phyloP scores from a whole-genome alignment of 2,797 vertebrate genomes.

The Borostomias antarcticus region DNA sequence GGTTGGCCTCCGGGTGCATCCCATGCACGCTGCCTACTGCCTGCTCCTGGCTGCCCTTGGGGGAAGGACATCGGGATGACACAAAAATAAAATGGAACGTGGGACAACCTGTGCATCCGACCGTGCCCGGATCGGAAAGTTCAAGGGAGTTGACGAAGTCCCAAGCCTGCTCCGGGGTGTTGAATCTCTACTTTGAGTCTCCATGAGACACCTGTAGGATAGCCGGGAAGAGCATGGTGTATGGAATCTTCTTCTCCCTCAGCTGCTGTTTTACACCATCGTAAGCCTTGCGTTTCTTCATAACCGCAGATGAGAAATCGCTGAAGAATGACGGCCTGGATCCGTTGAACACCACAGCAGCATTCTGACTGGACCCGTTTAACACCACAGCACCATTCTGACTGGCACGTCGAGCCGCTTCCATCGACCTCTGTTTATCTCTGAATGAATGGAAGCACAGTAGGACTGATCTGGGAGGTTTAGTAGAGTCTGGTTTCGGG shows the following conservation, averaged over 20 bases:
- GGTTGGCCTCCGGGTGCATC: too few relatives aligned
- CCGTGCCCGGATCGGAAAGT: not conserved
- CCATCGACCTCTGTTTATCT: slow-evolving; percentile 11
- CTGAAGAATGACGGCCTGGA: slow-evolving; percentile 19
- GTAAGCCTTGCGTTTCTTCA: not conserved
- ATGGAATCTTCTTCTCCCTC: not conserved
- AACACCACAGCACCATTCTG: not conserved
- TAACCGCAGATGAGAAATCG: not conserved
- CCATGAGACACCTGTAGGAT: slow-evolving; percentile 14
- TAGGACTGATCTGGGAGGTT: too few relatives aligned
- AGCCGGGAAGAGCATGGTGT: slow-evolving; percentile 8
- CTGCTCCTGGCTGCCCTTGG: too few relatives aligned
- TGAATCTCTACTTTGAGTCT: slow-evolving; percentile 6
- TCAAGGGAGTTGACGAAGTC: slow-evolving; percentile 10
- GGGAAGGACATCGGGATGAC: too few relatives aligned
- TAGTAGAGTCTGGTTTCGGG: too few relatives aligned
- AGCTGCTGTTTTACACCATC: not conserved
- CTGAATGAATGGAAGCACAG: not conserved
- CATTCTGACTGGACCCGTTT: too few relatives aligned
- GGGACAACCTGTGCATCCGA: not conserved
- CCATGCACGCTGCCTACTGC: too few relatives aligned
- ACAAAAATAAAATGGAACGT: too few relatives aligned
- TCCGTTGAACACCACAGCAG: too few relatives aligned
- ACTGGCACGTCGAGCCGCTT: slow-evolving; percentile 5
- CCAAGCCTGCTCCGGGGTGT: slow-evolving; percentile 7